Conservation (phyloP, 2,888 invertebrate genomes). For the Cataglyphis altisquamis region DNA sequence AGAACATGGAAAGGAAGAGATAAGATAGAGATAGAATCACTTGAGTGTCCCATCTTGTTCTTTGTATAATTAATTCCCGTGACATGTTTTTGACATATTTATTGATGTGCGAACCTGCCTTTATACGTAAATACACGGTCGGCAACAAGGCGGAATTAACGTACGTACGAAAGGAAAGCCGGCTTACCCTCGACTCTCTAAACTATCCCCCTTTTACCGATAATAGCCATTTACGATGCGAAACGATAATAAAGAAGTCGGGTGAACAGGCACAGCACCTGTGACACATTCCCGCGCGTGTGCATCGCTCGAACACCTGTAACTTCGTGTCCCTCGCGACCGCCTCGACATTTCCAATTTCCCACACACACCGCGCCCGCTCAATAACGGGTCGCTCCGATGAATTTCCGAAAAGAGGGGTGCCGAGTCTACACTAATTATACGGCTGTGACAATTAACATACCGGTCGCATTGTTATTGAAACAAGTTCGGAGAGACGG, state of each 20-base stretch:
- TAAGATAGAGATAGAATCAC: neutral
- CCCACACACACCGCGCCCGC: conserved; percentile 67
- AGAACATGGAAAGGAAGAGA: neutral
- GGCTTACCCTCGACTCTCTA: conserved; percentile 44
- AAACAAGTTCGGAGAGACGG: conserved; percentile 25
- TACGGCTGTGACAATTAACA: conserved; percentile 43
- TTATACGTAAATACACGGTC: neutral
- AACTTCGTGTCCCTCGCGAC: conserved; percentile 68
- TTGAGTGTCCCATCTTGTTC: neutral
- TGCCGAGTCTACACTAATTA: conserved; percentile 28
- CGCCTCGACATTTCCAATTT: conserved; percentile 72
- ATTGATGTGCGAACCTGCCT: conserved; percentile 24
- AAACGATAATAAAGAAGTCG: conserved; percentile 76
- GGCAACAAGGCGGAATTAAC: conserved; percentile 11
- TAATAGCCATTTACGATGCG: conserved; percentile 79
- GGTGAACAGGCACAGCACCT: conserved; percentile 79
- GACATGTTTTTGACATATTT: neutral
- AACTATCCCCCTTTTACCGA: conserved; percentile 45
- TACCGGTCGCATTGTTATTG: conserved; percentile 47
- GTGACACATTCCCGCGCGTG: conserved; percentile 85
- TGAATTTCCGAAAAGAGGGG: conserved; percentile 44
- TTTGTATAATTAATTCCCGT: neutral
- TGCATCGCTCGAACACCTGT: conserved; percentile 82
- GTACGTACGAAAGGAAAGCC: conserved; percentile 27
- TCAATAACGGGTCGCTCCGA: conserved; percentile 57